phyloP scores from a whole-genome alignment of 2,797 vertebrate genomes.

The Lerista edwardsae region DNA sequence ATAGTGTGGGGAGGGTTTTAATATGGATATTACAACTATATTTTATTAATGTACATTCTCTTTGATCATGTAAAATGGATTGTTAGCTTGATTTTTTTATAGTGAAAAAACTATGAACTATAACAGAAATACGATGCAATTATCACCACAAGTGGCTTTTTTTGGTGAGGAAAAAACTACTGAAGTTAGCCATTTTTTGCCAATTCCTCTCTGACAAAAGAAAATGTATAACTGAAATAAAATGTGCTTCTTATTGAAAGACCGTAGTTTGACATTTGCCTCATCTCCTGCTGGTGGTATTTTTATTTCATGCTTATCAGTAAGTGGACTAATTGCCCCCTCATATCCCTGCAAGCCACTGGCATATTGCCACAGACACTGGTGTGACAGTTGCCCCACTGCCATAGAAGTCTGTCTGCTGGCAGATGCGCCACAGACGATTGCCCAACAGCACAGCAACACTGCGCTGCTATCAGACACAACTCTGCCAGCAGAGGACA shows the following conservation, averaged over 20 bases:
- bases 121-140: neutral
- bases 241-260: slow-evolving; percentile 10
- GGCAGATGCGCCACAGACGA: no score
- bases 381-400: no score
- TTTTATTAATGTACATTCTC: slow-evolving; percentile 29
- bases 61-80: slow-evolving; percentile 20
- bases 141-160: neutral
- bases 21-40: slow-evolving; percentile 14
- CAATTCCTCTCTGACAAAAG: neutral
- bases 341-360: no score
- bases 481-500: no score
- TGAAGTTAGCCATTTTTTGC: slow-evolving; percentile 4
- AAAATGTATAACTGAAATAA: slow-evolving; percentile 43
- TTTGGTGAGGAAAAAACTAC: slow-evolving; percentile 39
- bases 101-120: neutral
- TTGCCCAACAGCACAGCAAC: no score
- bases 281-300: neutral
- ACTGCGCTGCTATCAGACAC: no score
- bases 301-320: slow-evolving; percentile 3
- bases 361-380: no score
- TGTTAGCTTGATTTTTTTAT: slow-evolving; percentile 4
- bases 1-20: neutral
- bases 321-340: neutral
- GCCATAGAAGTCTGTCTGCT: no score
- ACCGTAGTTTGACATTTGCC: neutral